Evolutionary conservation across 2,113 vertebrate species (phyloP).

Genomic region (Vulpes ferrilata): DNA sequence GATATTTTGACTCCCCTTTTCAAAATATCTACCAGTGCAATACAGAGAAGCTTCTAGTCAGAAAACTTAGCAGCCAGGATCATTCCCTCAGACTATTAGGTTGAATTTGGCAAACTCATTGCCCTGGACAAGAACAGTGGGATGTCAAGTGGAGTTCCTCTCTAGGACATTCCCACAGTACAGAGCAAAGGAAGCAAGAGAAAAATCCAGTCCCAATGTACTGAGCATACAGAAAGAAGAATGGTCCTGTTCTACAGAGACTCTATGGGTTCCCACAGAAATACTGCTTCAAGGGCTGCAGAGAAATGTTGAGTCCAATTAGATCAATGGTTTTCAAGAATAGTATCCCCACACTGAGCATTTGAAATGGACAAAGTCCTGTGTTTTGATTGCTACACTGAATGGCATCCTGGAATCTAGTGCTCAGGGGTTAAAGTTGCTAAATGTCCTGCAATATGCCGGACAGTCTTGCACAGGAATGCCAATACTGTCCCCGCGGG

Average conservation of each 20-base stretch:
- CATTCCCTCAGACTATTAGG: not conserved
- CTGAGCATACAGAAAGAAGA: not conserved
- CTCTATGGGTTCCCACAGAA: not conserved
- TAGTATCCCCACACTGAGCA: not conserved
- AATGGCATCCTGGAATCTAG: not conserved
- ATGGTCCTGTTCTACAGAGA: not conserved
- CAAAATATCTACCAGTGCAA: not conserved
- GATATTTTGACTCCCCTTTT: not conserved
- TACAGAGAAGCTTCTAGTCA: not conserved
- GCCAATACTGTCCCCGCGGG: not conserved
- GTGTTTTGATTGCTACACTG: not conserved
- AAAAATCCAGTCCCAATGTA: not conserved
- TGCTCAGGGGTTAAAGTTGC: not conserved
- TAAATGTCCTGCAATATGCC: not conserved
- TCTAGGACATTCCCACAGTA: not conserved
- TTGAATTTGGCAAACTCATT: not conserved
- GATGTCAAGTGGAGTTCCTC: not conserved
- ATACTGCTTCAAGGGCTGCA: not conserved
- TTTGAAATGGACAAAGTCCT: not conserved
- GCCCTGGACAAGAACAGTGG: not conserved
- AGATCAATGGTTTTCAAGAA: not conserved
- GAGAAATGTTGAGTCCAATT: not conserved
- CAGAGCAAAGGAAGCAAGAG: not conserved
- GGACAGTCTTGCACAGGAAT: not conserved
- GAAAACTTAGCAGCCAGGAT: not conserved